These are phyloP conservation scores for Phataginus tricuspis DNA, from an alignment of 2,797 vertebrate genomes.

Conservation along the genomic window DNA sequence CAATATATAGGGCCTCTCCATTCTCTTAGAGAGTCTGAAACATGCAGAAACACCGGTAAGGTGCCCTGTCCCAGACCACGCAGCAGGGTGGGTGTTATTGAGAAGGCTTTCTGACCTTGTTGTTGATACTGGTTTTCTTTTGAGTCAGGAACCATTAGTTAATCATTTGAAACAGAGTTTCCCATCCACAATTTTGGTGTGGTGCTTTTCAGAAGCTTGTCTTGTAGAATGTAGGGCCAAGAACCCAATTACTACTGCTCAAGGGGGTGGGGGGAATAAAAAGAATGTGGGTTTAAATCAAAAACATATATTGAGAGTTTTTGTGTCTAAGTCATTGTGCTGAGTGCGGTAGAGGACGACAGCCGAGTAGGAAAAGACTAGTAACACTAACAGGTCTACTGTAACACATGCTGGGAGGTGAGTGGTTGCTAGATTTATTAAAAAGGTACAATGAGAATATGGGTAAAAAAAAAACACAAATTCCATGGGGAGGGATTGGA, in stretches of 20 bases:
- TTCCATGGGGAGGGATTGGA: not conserved
- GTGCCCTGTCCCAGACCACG: too few relatives aligned
- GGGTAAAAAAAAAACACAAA: not conserved
- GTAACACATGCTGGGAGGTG: not conserved
- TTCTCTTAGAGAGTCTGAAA: slow-evolving; percentile 8
- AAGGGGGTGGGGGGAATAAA: not conserved
- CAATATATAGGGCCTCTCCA: not conserved
- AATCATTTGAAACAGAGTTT: not conserved
- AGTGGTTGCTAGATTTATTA: not conserved
- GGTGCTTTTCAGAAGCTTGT: not conserved
- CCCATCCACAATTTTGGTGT: not conserved
- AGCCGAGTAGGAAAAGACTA: not conserved
- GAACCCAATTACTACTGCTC: not conserved
- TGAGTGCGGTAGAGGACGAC: not conserved
- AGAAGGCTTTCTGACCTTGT: not conserved
- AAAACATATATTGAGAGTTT: not conserved
- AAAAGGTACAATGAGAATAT: not conserved
- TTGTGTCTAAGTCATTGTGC: not conserved
- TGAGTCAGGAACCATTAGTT: not conserved
- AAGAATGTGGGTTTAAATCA: not conserved
- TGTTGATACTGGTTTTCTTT: not conserved
- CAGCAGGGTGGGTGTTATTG: too few relatives aligned
- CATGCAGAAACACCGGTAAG: not conserved
- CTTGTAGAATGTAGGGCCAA: not conserved
- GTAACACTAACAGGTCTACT: not conserved